Percentiles rank a stretch among this genome's conserved stretches.
Conservation (phyloP, 2,888 invertebrate species). For the Acanthoscelides obtectus region DNA sequence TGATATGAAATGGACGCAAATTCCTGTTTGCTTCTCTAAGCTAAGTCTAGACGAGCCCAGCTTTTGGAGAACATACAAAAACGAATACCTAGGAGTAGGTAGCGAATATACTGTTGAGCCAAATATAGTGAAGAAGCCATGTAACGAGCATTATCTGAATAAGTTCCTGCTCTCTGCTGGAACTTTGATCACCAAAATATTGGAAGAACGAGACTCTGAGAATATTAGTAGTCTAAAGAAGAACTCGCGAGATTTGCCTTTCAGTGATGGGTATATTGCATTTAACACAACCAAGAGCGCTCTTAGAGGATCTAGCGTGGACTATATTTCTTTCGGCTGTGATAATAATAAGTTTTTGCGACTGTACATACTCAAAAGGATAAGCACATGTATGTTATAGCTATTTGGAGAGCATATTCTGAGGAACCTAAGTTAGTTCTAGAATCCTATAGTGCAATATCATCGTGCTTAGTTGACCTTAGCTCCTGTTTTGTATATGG, state of each 20-base stretch:
- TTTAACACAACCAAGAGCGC: constrained; percentile 42
- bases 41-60: constrained; percentile 37
- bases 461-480: constrained; percentile 49
- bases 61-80: constrained; percentile 38
- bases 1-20: constrained; percentile 68
- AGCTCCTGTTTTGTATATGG: constrained; percentile 53
- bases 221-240: constrained; percentile 34
- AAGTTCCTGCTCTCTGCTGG: constrained; percentile 46
- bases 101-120: constrained; percentile 27
- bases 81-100: constrained; percentile 40
- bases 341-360: constrained; percentile 44
- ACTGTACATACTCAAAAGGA: constrained; percentile 45
- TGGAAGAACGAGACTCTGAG: constrained; percentile 43
- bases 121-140: constrained; percentile 5
- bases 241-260: constrained; percentile 45
- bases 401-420: constrained; percentile 55
- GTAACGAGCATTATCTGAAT: constrained; percentile 42
- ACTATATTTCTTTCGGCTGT: constrained; percentile 44
- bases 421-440: constrained; percentile 53
- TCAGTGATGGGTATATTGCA: constrained; percentile 49
- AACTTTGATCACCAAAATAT: constrained; percentile 47
- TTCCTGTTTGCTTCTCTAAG: constrained; percentile 54
- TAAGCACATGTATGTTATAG: constrained; percentile 44
- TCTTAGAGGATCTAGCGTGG: constrained; percentile 44
- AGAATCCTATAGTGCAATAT: constrained; percentile 52